Base-by-base conservation (phyloP, 1,140 invertebrate species). In the Panagrolaimus sp. region DNA sequence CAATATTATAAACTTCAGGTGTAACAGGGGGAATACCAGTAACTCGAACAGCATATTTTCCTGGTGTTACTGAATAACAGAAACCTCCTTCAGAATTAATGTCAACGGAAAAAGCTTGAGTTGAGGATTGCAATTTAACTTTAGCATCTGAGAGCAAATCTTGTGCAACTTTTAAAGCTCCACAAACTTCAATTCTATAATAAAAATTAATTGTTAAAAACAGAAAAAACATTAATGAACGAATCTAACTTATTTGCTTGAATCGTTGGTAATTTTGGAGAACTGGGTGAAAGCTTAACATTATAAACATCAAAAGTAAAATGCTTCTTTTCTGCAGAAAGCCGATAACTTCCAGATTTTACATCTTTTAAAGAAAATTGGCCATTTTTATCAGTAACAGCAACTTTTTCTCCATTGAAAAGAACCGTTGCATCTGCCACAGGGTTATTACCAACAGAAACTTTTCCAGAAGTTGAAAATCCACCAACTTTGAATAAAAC, bases 131-230 rank as follows among this genome's bases (percentile, higher is more conserved):
- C 10, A 26, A 21, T 4, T 12, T 58, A 21, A 58, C 21, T n/a
- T 21, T 26, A 14, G 52, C 52, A 21, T 14, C n/a, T 24, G 21
- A 12, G 2, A 58, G 52, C 8, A 26, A 12, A 58, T 58, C 28
- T 17, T 24, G 12, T 21, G 14, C 52, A 24, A 58, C 52, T 12
- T 21, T 12, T 21, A 58, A 10, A 12, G 28, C 28, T 1, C 52
- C 52, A 28, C 52, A 58, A 21, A 58, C 52, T 26, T 28, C 28
- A n/a, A 58, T 28, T 58, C 52, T 58, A 28, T n/a, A 58, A 38
- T n/a, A n/a, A 52, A 15, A 52, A 21, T 52, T 10, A 9, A 48
- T 4, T n/a, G 10, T 48, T 24, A 48, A n/a, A 48, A 4, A n/a
- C 15, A 24, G 3, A 48, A 15, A 48, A 48, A 15, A 48, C n/a